Base-by-base conservation (phyloP, 2,113 vertebrate genomes). In the Taurulus bubalis region DNA sequence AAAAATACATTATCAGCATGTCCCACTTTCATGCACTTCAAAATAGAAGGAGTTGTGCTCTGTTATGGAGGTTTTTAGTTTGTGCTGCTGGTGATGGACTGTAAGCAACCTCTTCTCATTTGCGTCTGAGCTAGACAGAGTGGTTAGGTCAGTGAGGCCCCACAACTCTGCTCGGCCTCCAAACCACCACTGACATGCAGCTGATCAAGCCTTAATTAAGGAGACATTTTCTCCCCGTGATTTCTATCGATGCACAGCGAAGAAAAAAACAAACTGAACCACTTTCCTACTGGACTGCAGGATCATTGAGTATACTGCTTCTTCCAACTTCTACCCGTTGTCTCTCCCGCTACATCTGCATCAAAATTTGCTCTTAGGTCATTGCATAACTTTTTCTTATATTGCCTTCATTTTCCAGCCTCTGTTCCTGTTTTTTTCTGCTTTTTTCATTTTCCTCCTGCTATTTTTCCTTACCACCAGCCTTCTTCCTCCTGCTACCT, bases 121-220 rank as follows among this genome's bases (percentile, higher is more conserved):
- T 87, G 86, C 45, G 75, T 92, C 83, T 87, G 76, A 76, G 87
- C 75, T 42, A 62, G 80, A 85, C 82, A 77, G 80, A 87, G 63
- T 64, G 80, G 75, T 90, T 84, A 74, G 85, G 88, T 85, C 86
- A 93, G 82, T 36, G 89, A 92, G 84, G 90, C 84, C 84, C 84
- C 72, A 66, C 78, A 75, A 71, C 84, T 88, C 88, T 70, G 82
- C 67, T 87, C 85, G 79, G 85, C 74, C 56, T 86, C 90, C 92
- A 96, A 97, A 97, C 95, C 94, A 93, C 94, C 93, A 95, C 95
- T 97, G 97, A 97, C 95, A 34, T 93, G 94, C 93, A 95, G 94
- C 96, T 97, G 97, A 98, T 98, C 96, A 98, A 95, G 95, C 94
- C 94, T 96, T 98, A 98, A 98, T 98, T 97, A 98, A 96, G 94